A percentile compares a stretch with the other conserved stretches of the same genome.
phyloP scores from a whole-genome alignment of 2,888 invertebrate species.

The Cylindroiulus punctatus region DNA sequence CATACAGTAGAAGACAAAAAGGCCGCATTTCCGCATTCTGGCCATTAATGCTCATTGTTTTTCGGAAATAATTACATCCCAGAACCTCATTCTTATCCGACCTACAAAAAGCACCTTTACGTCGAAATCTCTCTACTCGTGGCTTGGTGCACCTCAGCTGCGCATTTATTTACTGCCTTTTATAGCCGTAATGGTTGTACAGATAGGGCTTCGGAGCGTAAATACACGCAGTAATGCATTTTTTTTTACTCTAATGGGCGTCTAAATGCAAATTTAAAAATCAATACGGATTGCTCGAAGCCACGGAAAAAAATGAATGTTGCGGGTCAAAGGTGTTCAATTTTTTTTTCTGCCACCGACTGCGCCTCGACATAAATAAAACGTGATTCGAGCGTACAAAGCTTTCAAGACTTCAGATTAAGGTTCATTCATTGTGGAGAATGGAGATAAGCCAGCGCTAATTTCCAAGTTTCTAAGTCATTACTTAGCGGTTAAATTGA shows the following conservation, averaged over 20 bases:
- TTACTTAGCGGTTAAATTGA: slow-evolving; percentile 42
- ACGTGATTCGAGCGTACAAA: slow-evolving; percentile 22
- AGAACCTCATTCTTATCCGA: background rate
- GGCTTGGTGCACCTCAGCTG: background rate
- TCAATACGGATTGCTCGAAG: slow-evolving; percentile 33
- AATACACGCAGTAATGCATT: slow-evolving; percentile 34
- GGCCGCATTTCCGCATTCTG: background rate
- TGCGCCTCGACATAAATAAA: background rate
- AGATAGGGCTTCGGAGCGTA: background rate
- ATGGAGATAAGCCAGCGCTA: slow-evolving; percentile 29
- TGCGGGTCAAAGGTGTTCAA: background rate
- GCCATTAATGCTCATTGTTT: background rate
- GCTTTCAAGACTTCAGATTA: slow-evolving; percentile 34
- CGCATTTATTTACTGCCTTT: slow-evolving; percentile 7
- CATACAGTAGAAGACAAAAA: background rate
- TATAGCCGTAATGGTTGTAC: background rate
- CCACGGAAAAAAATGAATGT: background rate
- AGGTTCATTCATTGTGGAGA: slow-evolving; percentile 42
- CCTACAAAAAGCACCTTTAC: background rate
- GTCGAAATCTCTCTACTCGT: background rate
- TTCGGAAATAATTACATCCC: slow-evolving; percentile 2
- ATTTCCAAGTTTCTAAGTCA: slow-evolving; percentile 42
- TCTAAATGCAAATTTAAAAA: slow-evolving; percentile 34
- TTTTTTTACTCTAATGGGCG: background rate
- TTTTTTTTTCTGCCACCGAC: background rate